Evolutionary conservation across 1,140 invertebrate species (phyloP).

Genomic region (Acromyrmex echinatior): DNA sequence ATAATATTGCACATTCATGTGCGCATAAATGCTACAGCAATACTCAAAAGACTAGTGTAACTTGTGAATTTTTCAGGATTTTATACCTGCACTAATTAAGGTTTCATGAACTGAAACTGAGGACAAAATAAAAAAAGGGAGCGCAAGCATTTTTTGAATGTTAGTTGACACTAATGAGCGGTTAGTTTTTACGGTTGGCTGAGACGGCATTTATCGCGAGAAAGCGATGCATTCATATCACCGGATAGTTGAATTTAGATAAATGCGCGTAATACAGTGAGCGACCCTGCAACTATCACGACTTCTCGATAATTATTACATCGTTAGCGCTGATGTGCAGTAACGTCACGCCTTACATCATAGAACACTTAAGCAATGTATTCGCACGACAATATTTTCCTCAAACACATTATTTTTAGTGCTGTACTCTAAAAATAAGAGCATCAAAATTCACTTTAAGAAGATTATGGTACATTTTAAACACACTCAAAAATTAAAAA

Average conservation of each 20-base stretch:
- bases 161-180: slow-evolving; percentile 23
- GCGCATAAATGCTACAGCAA: too few species aligned
- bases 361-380: not conserved
- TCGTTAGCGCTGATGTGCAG: not conserved
- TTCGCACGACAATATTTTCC: too few species aligned
- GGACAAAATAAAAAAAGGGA: not conserved
- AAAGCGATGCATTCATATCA: slow-evolving; percentile 41
- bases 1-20: not conserved
- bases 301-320: slow-evolving; percentile 42
- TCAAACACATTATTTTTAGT: not conserved
- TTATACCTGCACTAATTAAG: not conserved
- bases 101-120: not conserved
- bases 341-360: not conserved
- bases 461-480: not conserved
- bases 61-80: not conserved
- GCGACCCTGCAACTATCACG: slow-evolving; percentile 1
- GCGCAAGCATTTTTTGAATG: not conserved
- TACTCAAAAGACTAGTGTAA: not conserved
- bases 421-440: not conserved
- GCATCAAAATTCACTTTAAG: not conserved
- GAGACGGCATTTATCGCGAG: slow-evolving; percentile 35
- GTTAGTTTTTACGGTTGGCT: slow-evolving; percentile 21
- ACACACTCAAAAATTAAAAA: not conserved
- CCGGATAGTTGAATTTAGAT: slow-evolving; percentile 40
- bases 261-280: slow-evolving; percentile 12